These are phyloP conservation scores for Aplochiton taeniatus DNA, from an alignment of 2,797 vertebrate genomes.

Conservation along the genomic window DNA sequence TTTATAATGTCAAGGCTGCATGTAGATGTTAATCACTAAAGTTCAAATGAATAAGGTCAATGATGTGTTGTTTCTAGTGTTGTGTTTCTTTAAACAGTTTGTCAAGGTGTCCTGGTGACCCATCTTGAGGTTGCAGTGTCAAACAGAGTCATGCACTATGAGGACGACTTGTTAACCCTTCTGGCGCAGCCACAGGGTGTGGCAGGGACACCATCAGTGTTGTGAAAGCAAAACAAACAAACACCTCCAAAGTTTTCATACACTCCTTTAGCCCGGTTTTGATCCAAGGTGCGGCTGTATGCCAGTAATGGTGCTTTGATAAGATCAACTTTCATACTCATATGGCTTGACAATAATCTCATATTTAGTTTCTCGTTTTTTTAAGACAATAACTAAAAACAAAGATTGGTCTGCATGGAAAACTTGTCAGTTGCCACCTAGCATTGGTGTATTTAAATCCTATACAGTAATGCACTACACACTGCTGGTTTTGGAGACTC, in stretches of 20 bases:
- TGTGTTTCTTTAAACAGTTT: not conserved
- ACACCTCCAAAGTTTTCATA: constrained; percentile 28
- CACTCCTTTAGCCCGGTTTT: constrained; percentile 16
- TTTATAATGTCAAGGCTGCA: no score
- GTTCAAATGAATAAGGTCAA: not conserved
- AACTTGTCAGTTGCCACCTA: constrained; percentile 23
- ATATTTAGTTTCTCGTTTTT: constrained; percentile 15
- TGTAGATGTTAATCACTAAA: not conserved
- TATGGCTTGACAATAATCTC: constrained; percentile 27
- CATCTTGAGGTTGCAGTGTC: constrained; percentile 14
- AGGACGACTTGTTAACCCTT: constrained; percentile 20
- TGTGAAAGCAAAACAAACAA: constrained; percentile 44
- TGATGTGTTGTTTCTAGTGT: not conserved
- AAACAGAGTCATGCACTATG: constrained; percentile 3
- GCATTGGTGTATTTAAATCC: no score
- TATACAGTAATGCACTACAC: no score
- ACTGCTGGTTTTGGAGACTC: no score
- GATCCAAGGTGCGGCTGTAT: constrained; percentile 38
- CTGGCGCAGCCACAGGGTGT: constrained; percentile 29
- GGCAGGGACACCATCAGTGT: constrained; percentile 33
- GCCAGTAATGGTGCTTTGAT: constrained; percentile 27
- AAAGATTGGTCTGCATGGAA: constrained; percentile 20
- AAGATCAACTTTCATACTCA: constrained; percentile 31
- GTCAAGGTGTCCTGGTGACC: not conserved
- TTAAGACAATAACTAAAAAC: not conserved